Evolutionary conservation across 2,113 vertebrate genomes (phyloP).

Genomic region (Oryzias woworae): DNA sequence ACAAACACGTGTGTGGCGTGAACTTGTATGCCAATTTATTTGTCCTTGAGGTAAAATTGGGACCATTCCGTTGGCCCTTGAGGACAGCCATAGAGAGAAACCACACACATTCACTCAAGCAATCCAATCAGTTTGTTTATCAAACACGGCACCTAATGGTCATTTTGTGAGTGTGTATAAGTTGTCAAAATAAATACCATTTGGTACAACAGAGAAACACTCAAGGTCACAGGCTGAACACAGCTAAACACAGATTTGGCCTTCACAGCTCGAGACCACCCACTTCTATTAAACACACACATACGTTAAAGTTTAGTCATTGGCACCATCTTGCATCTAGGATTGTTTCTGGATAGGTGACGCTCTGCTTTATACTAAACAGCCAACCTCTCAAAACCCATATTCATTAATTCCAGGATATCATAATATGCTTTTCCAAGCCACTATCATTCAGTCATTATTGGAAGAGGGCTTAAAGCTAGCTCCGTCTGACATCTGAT

Average conservation of each 20-base stretch:
- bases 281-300: conserved; percentile 72
- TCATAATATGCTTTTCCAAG: conserved; percentile 39
- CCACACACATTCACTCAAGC: conserved; percentile 72
- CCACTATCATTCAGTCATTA: conserved; percentile 47
- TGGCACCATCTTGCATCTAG: conserved; percentile 40
- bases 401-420: conserved; percentile 25
- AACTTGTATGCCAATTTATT: conserved; percentile 47
- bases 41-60: conserved; percentile 67
- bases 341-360: conserved; percentile 47
- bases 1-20: conserved; percentile 20
- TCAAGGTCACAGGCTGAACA: conserved; percentile 73
- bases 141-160: conserved; percentile 80
- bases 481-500: conserved; percentile 55
- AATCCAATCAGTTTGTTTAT: conserved; percentile 83
- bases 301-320: conserved; percentile 51
- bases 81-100: conserved; percentile 65
- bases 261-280: conserved; percentile 72
- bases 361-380: conserved; percentile 36
- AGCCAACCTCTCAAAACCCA: conserved; percentile 27
- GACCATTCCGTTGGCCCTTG: conserved; percentile 52
- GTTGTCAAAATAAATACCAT: conserved; percentile 76
- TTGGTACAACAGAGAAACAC: conserved; percentile 62
- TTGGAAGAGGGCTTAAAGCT: conserved; percentile 29
- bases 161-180: conserved; percentile 76
- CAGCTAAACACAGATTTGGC: conserved; percentile 73